These are phyloP conservation scores for Apocheima hispidaria DNA, from an alignment of 2,888 invertebrate genomes.

Conservation along the genomic window DNA sequence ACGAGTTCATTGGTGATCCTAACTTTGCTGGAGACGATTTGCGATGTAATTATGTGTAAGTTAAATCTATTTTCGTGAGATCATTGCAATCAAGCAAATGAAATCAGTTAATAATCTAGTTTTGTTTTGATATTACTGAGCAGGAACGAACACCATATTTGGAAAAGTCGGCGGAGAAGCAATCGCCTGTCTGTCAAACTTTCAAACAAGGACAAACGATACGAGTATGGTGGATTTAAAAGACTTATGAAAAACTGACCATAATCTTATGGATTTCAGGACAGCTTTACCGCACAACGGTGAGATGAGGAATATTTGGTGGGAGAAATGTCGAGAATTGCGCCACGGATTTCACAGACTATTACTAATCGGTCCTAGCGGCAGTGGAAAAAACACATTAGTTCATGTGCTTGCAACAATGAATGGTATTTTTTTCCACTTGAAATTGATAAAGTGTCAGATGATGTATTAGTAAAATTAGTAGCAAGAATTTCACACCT, in stretches of 20 bases:
- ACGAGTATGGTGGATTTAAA: no score
- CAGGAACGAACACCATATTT: not conserved
- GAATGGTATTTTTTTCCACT: conserved; percentile 55
- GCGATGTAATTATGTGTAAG: conserved; percentile 63
- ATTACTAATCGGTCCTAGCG: conserved; percentile 64
- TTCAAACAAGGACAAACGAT: no score
- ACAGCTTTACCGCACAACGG: conserved; percentile 57
- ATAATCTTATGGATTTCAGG: conserved; percentile 47
- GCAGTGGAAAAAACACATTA: conserved; percentile 63
- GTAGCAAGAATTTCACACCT: no score
- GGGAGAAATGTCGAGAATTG: conserved; percentile 65
- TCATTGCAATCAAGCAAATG: not conserved
- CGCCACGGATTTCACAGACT: conserved; percentile 56
- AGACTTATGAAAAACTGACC: not conserved
- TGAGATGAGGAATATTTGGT: conserved; percentile 67
- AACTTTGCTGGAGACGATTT: conserved; percentile 71
- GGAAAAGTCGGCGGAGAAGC: no score
- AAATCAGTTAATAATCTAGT: not conserved
- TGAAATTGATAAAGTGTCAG: no score
- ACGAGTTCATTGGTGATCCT: conserved; percentile 68
- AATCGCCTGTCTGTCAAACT: no score
- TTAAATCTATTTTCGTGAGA: not conserved
- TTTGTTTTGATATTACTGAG: not conserved
- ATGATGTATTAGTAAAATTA: no score
- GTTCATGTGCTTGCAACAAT: conserved; percentile 63